Base-by-base conservation (phyloP, 2,888 invertebrate genomes). In the Campoplex nolae region DNA sequence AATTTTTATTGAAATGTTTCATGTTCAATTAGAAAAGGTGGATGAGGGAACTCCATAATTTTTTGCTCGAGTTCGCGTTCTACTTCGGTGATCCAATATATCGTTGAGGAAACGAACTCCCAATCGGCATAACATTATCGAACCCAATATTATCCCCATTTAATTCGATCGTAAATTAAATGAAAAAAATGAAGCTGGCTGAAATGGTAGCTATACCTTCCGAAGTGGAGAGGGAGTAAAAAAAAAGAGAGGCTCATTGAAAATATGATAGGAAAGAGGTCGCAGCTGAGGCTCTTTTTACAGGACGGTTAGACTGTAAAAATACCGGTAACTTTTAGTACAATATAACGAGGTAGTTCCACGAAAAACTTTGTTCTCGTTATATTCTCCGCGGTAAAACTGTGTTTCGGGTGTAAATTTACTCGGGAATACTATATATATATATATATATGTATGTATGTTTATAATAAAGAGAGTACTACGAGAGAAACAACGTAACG, bases 261-360 rank as follows among this genome's bases (percentile, higher is more conserved):
- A 71, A 71, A 71, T 23, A 48, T 32, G 51, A 51, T 48, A 71
- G 45, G 18, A 71, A 48, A 11, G 48, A 32, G 51, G 32, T 71
- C 71, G 48, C 71, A 32, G 48, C 32, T 48, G 28, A 32, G 28
- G 7, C 16, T 51, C 32, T 71, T 71, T 71, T 51, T 48, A 32
- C 48, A 32, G 18, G 48, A 8, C 71, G 56, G 35, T 13, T 35
- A 71, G 28, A 54, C 23, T 16, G 62, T 28, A 62, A 56, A 74
- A 74, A 74, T n/a, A n/a, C 11, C 13, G 42, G 38, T 42, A 23
- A 45, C 65, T 48, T 76, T 45, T 62, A 81, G 58, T 65, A 62
- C 54, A 48, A 71, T 70, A 23, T 81, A 76, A 81, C 84, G 76
- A 45, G 80, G 45, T 54, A 62, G 70, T 85, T 85, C 80, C 48